Evolutionary conservation across 2,797 vertebrate genomes (phyloP), one percentile per base, ranked within the genome.

Genomic region (Tachyglossus aculeatus): DNA sequence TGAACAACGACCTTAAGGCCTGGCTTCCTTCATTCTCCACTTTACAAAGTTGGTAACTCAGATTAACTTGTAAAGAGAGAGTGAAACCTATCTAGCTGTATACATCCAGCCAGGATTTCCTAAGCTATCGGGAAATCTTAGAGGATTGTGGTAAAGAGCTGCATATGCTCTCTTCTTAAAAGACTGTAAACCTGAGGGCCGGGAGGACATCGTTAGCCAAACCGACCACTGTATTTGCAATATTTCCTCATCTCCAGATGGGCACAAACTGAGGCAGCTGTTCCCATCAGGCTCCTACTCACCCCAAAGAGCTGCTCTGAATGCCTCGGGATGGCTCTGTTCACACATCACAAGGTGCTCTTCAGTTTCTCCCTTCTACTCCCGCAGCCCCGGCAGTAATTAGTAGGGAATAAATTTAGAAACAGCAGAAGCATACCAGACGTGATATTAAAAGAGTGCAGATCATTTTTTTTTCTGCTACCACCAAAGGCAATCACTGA

Each of bases 351-450:
- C 16, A 57, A 60, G 9, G 41, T 45, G 7, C 9, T 51, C 52
- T 67, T 63, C 60, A 9, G 14, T 5, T 65, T 34, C 43, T 33
- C 34, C 1, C 4, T 59, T 50, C 29, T 7, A 27, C 56, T 71
- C 34, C 27, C 29, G 10, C 29, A 58, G 40, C 32, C 51, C 0
- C 27, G 33, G 34, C 58, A 81, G 45, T 47, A 73, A 76, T 60
- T 76, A 80, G 53, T 27, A 10, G 3, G 47, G 24, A 68, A 77
- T 69, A 77, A 68, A 67, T 76, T 77, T 85, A 73, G 58, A 74
- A 74, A 10, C 36, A 74, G 22, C 14, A 44, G 18, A 22, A 68
- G 29, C 11, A 33, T 67, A 70, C 8, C 2, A 31, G 60, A 71
- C 38, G 29, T 11, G 27, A 33, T 29, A 78, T 53, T 62, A n/a